Conservation (phyloP, 2,113 vertebrate genomes). For the Bufo bufo region DNA sequence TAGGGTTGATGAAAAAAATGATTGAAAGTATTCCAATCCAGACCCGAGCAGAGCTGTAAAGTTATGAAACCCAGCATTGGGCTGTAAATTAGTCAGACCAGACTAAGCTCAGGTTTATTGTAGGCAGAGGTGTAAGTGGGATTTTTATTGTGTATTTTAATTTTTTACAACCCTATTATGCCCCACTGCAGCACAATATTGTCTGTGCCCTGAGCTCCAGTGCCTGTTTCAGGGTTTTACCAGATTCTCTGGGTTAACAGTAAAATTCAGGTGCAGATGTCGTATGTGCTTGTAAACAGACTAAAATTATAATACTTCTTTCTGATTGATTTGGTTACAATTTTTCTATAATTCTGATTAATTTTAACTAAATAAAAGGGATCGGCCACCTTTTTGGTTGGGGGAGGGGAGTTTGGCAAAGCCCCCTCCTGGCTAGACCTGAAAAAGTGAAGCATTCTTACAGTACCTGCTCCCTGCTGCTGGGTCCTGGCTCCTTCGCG, state of each 20-base stretch:
- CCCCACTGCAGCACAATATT: neutral
- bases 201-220: neutral
- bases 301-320: no score
- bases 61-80: neutral
- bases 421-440: no score
- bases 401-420: no score
- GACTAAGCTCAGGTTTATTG: neutral
- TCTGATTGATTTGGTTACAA: no score
- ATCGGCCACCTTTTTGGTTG: no score
- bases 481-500: no score
- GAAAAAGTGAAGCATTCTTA: no score
- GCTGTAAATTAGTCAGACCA: slow-evolving; percentile 26
- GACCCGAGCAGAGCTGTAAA: neutral
- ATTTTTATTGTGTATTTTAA: slow-evolving; percentile 3
- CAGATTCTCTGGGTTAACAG: neutral
- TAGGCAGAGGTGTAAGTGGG: slow-evolving; percentile 27
- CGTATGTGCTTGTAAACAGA: no score
- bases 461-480: no score
- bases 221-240: neutral
- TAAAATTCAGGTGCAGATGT: neutral
- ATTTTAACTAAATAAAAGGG: no score
- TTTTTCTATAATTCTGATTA: no score
- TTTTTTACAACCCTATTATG: slow-evolving; percentile 10
- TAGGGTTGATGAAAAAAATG: neutral
- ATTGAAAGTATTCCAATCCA: neutral